Evolutionary conservation across 53 echinoderm and acorn worm genomes (phyloP).

Genomic region (Paracentrotus lividus): DNA sequence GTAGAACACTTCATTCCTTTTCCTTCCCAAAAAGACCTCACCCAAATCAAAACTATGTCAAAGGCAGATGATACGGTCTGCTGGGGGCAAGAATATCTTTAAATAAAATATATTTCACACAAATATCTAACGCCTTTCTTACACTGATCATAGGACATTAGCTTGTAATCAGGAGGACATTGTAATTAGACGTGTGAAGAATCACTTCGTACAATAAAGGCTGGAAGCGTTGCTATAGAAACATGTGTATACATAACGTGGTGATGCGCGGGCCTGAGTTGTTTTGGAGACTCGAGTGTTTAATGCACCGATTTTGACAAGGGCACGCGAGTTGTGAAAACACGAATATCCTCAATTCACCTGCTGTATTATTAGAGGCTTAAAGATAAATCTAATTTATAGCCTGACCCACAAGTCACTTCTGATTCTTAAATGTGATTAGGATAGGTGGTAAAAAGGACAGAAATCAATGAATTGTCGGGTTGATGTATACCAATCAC

Average conservation of each 20-base stretch:
- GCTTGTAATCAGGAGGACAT: not conserved
- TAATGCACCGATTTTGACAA: slow-evolving; percentile 40
- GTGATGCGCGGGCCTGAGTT: not conserved
- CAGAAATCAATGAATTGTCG: slow-evolving; percentile 13
- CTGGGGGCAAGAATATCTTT: too few relatives aligned
- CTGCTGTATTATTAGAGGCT: not conserved
- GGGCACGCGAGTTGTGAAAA: slow-evolving; percentile 32
- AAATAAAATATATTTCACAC: too few relatives aligned
- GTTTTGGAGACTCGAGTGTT: slow-evolving; percentile 27
- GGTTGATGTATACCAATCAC: not conserved
- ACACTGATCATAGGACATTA: too few relatives aligned
- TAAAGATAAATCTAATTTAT: slow-evolving; percentile 27
- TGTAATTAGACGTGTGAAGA: slow-evolving; percentile 33
- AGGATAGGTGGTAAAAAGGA: slow-evolving; percentile 11
- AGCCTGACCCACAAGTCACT: not conserved
- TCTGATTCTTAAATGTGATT: not conserved
- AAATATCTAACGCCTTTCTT: too few relatives aligned
- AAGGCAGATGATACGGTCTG: not conserved
- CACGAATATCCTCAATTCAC: not conserved
- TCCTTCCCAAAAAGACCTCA: not conserved
- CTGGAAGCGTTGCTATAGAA: slow-evolving; percentile 32
- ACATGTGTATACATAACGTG: not conserved
- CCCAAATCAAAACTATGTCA: not conserved
- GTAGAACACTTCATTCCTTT: not conserved
- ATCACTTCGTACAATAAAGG: not conserved